Base-by-base conservation (phyloP, 2,113 vertebrate genomes). In the Gymnocephalus cernua region DNA sequence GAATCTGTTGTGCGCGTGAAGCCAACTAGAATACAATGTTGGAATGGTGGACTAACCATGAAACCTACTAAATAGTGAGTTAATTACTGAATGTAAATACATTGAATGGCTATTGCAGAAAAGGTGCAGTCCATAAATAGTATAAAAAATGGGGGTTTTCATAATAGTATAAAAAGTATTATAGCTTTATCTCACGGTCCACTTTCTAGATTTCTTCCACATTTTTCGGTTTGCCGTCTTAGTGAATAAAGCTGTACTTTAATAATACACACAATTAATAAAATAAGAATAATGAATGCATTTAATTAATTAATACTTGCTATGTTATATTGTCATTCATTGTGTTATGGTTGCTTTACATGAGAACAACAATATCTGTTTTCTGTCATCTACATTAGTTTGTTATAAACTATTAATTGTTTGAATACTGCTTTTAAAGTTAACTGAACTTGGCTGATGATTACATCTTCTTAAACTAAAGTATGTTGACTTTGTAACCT, bases 401-500 rank as follows among this genome's bases (percentile, higher is more conserved):
- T 72, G 4, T 32, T 48, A 6, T 48, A 72, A 54, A 27, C 16
- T 14, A 14, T 14, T 3, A 14, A 35, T 51, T n/a, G 6, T 29
- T 29, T 32, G 12, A 47, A 10, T 41, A 9, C 8, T 18, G 47
- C 14, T 35, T 14, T 44, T 23, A 25, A 19, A 32, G 15, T 41
- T 0, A 53, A 53, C 6, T 27, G 72, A 54, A n/a, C 29, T 53
- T 16, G 32, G 13, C 47, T 29, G 27, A 58, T 4, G 29, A 13
- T 13, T 57, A n/a, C n/a, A 47, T 4, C 15, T 6, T 51, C 18
- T 53, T 44, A 19, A 61, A 15, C 59, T 21, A 57, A 56, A 58
- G 32, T 45, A 14, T 62, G 23, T 18, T 78, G 57, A 77, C 62
- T 72, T 47, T 16, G 16, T 57, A 67, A 73, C 48, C 48, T 62